phyloP scores from a whole-genome alignment of 2,888 invertebrate species.

The Acleris laterana region DNA sequence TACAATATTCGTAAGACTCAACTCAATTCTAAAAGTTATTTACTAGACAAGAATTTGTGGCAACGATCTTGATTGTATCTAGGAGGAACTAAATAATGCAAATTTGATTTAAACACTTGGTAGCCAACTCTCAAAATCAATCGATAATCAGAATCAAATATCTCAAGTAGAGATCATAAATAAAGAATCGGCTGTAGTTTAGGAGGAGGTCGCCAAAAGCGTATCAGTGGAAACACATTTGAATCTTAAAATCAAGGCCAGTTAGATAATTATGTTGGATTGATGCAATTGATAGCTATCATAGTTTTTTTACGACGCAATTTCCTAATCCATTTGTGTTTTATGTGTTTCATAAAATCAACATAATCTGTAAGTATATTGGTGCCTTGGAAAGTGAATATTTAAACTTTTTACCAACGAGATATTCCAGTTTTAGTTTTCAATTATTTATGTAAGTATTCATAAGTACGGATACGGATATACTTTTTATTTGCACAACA shows the following conservation, averaged over 20 bases:
- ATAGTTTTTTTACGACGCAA: conserved; percentile 22
- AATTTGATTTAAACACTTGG: no score
- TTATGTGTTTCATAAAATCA: conserved; percentile 21
- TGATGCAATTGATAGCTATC: conserved; percentile 20
- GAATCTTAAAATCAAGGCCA: conserved; percentile 28
- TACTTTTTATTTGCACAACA: conserved; percentile 34
- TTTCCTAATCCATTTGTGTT: conserved; percentile 29
- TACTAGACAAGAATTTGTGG: no score
- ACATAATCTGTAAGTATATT: conserved; percentile 4
- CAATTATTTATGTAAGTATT: conserved; percentile 26
- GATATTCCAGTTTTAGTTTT: background rate
- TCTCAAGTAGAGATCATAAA: no score
- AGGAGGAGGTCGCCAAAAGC: background rate
- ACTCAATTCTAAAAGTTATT: no score
- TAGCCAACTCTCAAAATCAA: no score
- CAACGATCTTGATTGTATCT: no score
- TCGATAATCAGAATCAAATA: no score
- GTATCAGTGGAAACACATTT: conserved; percentile 2
- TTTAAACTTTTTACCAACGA: conserved; percentile 1
- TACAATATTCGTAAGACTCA: no score
- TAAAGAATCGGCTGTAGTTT: no score
- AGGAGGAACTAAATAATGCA: no score
- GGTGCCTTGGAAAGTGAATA: conserved; percentile 16
- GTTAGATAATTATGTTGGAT: conserved; percentile 31
- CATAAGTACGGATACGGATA: conserved; percentile 10